Conservation (phyloP, 1,140 invertebrate genomes). For the Zaprionus lachaisei region DNA sequence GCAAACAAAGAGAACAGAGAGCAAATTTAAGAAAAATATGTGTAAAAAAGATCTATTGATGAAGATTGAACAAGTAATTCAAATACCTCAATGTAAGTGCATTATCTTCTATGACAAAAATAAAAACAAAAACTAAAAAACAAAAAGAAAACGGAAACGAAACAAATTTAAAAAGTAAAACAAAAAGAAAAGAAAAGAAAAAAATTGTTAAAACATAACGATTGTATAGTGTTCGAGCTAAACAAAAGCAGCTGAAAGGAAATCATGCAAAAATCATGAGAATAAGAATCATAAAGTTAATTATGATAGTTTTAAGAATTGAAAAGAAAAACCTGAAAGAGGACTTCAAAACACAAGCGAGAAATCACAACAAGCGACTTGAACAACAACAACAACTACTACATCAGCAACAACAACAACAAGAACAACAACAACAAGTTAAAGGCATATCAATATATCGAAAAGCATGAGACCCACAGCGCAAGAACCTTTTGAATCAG, state of each 20-base stretch:
- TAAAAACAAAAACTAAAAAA: constrained; percentile 32
- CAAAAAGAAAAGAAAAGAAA: constrained; percentile 20
- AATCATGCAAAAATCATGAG: constrained; percentile 17
- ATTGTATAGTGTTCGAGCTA: constrained; percentile 41
- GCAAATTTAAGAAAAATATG: constrained; percentile 44
- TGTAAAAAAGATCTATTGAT: constrained; percentile 49
- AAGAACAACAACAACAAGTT: constrained; percentile 18
- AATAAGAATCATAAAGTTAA: constrained; percentile 35
- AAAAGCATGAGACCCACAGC: not conserved
- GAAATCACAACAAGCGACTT: constrained; percentile 13
- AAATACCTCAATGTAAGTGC: constrained; percentile 83
- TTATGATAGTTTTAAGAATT: constrained; percentile 46
- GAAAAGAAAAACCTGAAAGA: constrained; percentile 1
- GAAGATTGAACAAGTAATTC: constrained; percentile 83
- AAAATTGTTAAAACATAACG: constrained; percentile 30
- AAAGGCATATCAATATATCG: constrained; percentile 35
- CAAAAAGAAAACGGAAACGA: constrained; percentile 32
- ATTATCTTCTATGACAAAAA: constrained; percentile 76
- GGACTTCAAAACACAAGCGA: constrained; percentile 1
- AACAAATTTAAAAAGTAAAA: constrained; percentile 51
- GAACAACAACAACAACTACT: constrained; percentile 3
- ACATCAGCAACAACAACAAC: not conserved
- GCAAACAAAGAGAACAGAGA: constrained; percentile 53
- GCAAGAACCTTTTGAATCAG: not conserved
- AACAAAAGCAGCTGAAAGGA: constrained; percentile 32